Base-by-base conservation (phyloP, 2,797 vertebrate species). In the Atherinosoma microstoma region DNA sequence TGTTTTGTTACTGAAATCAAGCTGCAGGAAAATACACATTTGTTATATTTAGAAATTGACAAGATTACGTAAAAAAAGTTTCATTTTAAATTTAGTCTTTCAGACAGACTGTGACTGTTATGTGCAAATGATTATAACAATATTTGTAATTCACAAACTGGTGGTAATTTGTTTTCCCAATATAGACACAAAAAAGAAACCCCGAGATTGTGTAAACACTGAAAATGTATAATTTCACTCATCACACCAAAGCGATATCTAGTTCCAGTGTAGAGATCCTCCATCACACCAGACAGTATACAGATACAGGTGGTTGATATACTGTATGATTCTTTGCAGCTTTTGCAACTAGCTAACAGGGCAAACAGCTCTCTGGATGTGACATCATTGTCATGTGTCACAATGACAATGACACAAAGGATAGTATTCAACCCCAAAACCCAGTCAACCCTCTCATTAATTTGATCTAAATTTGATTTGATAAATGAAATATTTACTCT, bases 221-320 rank as follows among this genome's bases (percentile, higher is more conserved):
- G 81, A 83, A 87, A 83, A 87, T 76, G 79, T 79, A 85, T 83
- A 75, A 79, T 83, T 75, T 79, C 70, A 83, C 83, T 11, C n/a
- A 22, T 49, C n/a, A 10, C 20, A 87, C 81, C 80, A 75, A 73
- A 82, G 80, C 83, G 85, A 88, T 88, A 89, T 88, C 82, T 84
- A 78, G 87, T 79, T 74, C 73, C 67, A 30, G 82, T 34, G 76
- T 84, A 87, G 70, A 76, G 78, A 83, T 88, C 80, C 70, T 87
- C 82, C 78, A 88, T 88, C 87, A 89, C 69, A 56, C 45, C 82
- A 81, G 68, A 86, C 84, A 85, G 65, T 88, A 16, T 83, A 86
- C 76, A 73, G 84, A 79, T 57, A 30, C 15, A 56, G 54, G 16
- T 57, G 27, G 29, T 30, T 57, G 24, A 30, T 8, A 30, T 56